Conservation (phyloP, 2,888 invertebrate genomes). For the Magallana nippona region DNA sequence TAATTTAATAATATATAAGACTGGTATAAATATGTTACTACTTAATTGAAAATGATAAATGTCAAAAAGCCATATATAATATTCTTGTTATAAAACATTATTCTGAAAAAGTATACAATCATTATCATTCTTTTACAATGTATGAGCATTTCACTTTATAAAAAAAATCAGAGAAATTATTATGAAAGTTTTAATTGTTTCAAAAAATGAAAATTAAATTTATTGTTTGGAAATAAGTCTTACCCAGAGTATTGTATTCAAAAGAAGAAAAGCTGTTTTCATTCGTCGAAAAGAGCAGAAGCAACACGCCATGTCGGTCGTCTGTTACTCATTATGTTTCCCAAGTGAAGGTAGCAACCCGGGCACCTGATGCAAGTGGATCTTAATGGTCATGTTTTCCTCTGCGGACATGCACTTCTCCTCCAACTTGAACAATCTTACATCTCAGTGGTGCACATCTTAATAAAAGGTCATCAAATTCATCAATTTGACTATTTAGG, state of each 20-base stretch:
- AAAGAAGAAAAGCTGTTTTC: not conserved
- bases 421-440: not conserved
- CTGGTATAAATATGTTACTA: no score
- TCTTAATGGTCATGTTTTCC: not conserved
- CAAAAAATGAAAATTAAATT: no score
- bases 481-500: conserved; percentile 1
- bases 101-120: no score
- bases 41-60: no score
- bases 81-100: no score
- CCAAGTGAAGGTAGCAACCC: not conserved
- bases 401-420: not conserved
- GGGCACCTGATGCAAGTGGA: not conserved
- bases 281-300: conserved; percentile 5
- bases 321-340: not conserved
- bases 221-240: not conserved
- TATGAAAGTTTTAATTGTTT: no score
- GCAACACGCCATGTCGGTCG: not conserved
- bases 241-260: conserved; percentile 21
- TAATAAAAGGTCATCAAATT: not conserved
- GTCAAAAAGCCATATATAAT: no score
- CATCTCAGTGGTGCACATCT: not conserved
- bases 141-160: no score
- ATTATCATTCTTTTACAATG: no score
- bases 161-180: no score
- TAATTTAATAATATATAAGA: no score